Evolutionary conservation across 2,888 invertebrate genomes (phyloP), one percentile per base, ranked within the genome.

Genomic region (Dryocosmus kuriphilus): DNA sequence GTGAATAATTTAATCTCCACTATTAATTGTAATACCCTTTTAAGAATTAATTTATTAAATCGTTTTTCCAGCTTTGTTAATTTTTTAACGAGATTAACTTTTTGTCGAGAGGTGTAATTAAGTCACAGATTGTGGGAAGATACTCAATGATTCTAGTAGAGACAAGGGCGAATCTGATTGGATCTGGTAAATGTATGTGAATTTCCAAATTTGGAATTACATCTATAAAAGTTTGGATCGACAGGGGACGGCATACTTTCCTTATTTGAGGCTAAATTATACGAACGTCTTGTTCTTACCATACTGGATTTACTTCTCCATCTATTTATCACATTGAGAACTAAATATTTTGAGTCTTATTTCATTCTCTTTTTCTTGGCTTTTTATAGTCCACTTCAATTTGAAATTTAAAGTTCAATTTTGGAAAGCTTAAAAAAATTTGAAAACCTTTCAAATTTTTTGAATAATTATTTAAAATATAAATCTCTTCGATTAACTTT

Each of bases 241-340:
- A 79, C 80, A 80, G 78, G 65, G 78, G 65, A 79, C 82, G 87
- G 86, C 88, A 88, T 80, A 88, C 82, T 88, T 89, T 84, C 87
- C 87, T 86, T 89, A 87, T 87, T 86, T 80, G 87, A 85, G 79
- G 77, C 75, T 81, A 65, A 80, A 83, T 85, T 80, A 82, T 79
- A 80, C 78, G 84, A 84, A 85, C 84, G 76, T 81, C 84, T 83
- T 84, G 82, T 77, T 77, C 11, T 75, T 63, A 46, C 86, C 83
- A 76, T 85, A 82, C 85, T 78, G 51, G 82, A 77, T 61, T 76
- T 65, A 2, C 14, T 76, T 76, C 41, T 41, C 67, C 2, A 74
- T 41, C 14, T 62, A 32, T 27, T 32, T 27, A n/a, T 67, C 24
- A 67, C 30, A 60, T 46, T 51, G 16, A 41, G 35, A 62, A 57